Percentiles rank a stretch among this genome's conserved stretches.
phyloP scores from a whole-genome alignment of 2,113 vertebrate species.

The Lamprologus sp. region DNA sequence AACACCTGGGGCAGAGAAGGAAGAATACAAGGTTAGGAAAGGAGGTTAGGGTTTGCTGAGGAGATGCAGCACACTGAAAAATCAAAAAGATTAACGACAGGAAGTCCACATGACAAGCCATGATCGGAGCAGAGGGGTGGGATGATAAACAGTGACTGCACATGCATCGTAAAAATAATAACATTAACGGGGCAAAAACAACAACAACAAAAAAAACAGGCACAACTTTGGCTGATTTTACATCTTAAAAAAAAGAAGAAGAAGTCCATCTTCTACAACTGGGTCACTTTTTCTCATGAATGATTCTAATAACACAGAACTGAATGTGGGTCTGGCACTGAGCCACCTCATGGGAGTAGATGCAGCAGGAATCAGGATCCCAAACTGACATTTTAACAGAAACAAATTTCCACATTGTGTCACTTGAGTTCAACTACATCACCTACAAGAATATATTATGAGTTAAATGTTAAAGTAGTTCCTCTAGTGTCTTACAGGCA shows the following conservation, averaged over 20 bases:
- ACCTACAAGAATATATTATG: not conserved
- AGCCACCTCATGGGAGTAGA: not conserved
- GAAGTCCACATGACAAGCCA: not conserved
- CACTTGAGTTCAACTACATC: not conserved
- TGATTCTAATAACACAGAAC: not conserved
- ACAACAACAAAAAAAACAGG: not conserved
- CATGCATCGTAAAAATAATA: not conserved
- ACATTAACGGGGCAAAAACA: not conserved
- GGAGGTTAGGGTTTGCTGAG: not conserved
- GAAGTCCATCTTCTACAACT: not conserved
- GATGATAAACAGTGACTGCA: not conserved
- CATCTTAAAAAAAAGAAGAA: not conserved
- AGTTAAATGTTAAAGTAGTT: not conserved
- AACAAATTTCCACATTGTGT: constrained; percentile 14
- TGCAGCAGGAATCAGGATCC: not conserved
- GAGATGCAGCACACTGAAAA: not conserved
- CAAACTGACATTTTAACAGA: constrained; percentile 13
- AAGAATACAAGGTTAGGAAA: not conserved
- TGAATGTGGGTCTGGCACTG: not conserved
- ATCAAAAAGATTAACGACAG: not conserved
- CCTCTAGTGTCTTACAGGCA: constrained; percentile 7
- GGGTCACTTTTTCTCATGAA: not conserved
- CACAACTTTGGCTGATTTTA: not conserved
- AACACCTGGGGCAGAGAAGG: constrained; percentile 69
- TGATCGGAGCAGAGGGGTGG: not conserved